These are phyloP conservation scores for Athalia rosae DNA, from an alignment of 2,888 invertebrate species.

Conservation along the genomic window DNA sequence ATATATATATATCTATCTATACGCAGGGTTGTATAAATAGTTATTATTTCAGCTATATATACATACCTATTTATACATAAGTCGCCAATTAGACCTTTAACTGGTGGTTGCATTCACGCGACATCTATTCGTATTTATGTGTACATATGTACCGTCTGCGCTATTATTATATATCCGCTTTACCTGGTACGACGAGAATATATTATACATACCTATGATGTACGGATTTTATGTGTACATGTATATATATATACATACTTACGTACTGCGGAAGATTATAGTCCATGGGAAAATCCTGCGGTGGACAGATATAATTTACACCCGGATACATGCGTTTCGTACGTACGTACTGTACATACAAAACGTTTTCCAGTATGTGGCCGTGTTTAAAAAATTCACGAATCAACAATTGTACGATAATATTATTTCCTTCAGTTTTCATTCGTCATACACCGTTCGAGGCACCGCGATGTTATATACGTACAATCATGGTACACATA, in stretches of 20 bases:
- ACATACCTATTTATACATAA: constrained; percentile 44
- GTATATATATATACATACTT: not conserved
- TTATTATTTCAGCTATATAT: not conserved
- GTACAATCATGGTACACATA: no score
- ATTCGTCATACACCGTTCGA: no score
- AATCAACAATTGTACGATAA: no score
- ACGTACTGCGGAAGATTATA: not conserved
- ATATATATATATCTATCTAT: not conserved
- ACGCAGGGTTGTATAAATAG: not conserved
- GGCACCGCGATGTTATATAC: no score
- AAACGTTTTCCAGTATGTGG: no score
- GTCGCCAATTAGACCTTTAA: constrained; percentile 62
- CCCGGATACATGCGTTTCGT: not conserved
- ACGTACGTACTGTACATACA: no score
- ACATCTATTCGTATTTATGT: constrained; percentile 7
- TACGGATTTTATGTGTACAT: not conserved
- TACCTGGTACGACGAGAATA: not conserved
- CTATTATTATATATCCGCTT: not conserved
- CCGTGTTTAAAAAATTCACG: no score
- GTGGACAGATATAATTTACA: constrained; percentile 2
- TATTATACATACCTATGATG: not conserved
- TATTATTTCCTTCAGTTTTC: no score
- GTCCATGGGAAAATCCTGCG: constrained; percentile 15
- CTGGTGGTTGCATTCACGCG: constrained; percentile 62
- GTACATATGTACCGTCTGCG: no score